Conservation (phyloP, 1,140 invertebrate genomes). For the Ceratina calcarata region DNA sequence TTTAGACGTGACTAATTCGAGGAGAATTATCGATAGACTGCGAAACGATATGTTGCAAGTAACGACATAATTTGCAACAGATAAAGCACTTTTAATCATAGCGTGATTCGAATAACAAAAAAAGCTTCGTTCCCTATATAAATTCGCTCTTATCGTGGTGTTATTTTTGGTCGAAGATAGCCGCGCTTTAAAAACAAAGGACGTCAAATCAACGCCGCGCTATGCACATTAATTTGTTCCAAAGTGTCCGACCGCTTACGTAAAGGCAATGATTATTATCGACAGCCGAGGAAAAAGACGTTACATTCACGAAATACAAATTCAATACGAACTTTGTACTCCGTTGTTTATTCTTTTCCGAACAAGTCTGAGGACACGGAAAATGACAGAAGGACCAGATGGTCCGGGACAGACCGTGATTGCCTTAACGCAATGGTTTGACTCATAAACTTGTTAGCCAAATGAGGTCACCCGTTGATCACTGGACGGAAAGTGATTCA, state of each 20-base stretch:
- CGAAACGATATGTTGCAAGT: background rate
- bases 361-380: background rate
- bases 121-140: background rate
- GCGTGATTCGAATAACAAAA: background rate
- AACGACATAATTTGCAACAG: background rate
- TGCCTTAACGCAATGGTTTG: slow-evolving; percentile 43
- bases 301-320: background rate
- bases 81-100: background rate
- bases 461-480: slow-evolving; percentile 64
- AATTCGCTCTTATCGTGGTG: background rate
- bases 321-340: background rate
- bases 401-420: slow-evolving; percentile 8
- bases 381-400: slow-evolving; percentile 23
- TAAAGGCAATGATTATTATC: slow-evolving; percentile 17
- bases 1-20: background rate
- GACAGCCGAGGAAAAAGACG: background rate
- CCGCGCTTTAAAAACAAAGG: background rate
- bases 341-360: background rate
- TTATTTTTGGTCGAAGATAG: slow-evolving; percentile 8
- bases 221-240: background rate
- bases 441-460: slow-evolving; percentile 63
- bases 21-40: background rate
- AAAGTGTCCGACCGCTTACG: slow-evolving; percentile 3
- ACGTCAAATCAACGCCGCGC: background rate
- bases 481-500: slow-evolving; percentile 62